Evolutionary conservation across 2,888 invertebrate genomes (phyloP), one percentile per base, ranked within the genome.

Genomic region (Hirtodrosophila trivittata): DNA sequence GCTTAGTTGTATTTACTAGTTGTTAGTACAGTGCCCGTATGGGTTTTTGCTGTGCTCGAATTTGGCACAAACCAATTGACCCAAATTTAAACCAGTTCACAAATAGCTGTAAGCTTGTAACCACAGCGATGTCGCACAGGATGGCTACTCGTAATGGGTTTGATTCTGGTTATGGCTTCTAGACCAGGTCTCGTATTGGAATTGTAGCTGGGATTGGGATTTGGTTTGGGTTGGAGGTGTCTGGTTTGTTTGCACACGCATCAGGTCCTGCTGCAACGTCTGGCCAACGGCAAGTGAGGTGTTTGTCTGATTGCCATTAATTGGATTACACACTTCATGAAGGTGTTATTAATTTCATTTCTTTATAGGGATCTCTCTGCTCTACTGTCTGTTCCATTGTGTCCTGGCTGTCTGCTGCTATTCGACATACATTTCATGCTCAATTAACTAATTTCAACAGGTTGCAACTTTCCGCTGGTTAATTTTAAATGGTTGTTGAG

Each of bases 11-110:
- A 49, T 49, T 47, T 55, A 46, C 54, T 30, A 26, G 58, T 18
- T 51, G 26, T 13, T 26, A 12, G 14, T 28, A 14, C 14, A 47
- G 66, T 45, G 2, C 2, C 28, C 28, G n/a, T 7, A 7, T 28
- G 28, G 1, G 1, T 45, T 28, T 66, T 51, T 67, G 66, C 50
- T 38, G 35, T 30, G 49, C 21, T 56, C 45, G 49, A 26, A 74
- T 81, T 78, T 71, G 87, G 71, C 82, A 57, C 77, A 66, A 77
- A 72, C 85, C 85, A 85, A 83, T 83, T 77, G 83, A 85, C 83
- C 87, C 82, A 76, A 83, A 85, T 85, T 75, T 82, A 87, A 87
- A 77, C 69, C 68, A 65, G 73, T 70, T 70, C 76, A 80, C 76
- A 77, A 77, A 77, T 76, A 77, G 82, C 83, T 86, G 75, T 75